These are phyloP conservation scores for Corticium candelabrum DNA, from an alignment of 37 sponge, comb jelly and placozoan species.

Conservation along the genomic window DNA sequence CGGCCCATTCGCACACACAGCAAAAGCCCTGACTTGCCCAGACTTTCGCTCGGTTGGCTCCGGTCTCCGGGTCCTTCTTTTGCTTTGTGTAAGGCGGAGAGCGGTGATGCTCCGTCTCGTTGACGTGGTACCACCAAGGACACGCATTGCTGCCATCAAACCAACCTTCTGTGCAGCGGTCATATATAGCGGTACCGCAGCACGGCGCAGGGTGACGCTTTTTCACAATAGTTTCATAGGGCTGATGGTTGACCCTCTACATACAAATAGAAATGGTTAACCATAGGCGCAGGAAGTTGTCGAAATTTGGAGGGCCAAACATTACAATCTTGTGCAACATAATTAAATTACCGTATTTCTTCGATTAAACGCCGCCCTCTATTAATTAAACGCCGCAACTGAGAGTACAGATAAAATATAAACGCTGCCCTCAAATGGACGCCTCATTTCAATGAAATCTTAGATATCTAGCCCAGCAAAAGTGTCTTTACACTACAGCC, in stretches of 20 bases:
- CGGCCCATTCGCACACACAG: not conserved
- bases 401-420: too few relatives aligned
- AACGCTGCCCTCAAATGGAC: too few relatives aligned
- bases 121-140: not conserved
- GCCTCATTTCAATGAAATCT: too few relatives aligned
- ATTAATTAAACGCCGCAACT: too few relatives aligned
- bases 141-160: not conserved
- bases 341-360: too few relatives aligned
- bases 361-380: too few relatives aligned
- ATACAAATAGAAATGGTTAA: not conserved
- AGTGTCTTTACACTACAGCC: too few relatives aligned
- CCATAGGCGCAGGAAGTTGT: too few relatives aligned
- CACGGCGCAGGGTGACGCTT: not conserved
- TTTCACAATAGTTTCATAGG: slow-evolving; percentile 11
- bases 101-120: not conserved
- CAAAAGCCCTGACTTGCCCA: slow-evolving; percentile 3
- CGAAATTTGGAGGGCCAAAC: too few relatives aligned
- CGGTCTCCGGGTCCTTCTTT: not conserved
- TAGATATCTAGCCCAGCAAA: too few relatives aligned
- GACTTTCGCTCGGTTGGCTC: not conserved
- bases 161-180: not conserved
- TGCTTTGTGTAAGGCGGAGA: not conserved
- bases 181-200: not conserved
- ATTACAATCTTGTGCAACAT: too few relatives aligned
- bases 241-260: slow-evolving; percentile 23